phyloP scores from a whole-genome alignment of 2,888 invertebrate genomes.

The Microdon myrmicae region DNA sequence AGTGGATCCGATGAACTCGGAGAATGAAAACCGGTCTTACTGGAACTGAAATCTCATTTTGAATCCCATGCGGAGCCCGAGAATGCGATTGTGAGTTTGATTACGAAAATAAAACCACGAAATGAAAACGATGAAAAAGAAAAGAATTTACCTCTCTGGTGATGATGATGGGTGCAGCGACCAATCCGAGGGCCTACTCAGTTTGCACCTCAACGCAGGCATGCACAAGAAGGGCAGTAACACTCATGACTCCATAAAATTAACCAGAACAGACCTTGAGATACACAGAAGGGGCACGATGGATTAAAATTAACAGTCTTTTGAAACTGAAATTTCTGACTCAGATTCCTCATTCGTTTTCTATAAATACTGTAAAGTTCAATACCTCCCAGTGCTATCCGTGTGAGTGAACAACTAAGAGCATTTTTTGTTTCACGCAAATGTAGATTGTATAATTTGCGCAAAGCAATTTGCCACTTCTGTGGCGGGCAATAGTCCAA shows the following conservation, averaged over 20 bases:
- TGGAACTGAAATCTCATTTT: conserved; percentile 40
- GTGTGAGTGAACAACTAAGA: too few species aligned
- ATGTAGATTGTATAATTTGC: too few species aligned
- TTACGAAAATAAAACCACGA: conserved; percentile 10
- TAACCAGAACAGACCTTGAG: not conserved
- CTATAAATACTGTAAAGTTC: conserved; percentile 24
- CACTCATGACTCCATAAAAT: not conserved
- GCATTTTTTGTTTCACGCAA: too few species aligned
- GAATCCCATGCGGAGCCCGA: conserved; percentile 4
- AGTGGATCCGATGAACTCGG: conserved; percentile 13
- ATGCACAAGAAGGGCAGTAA: not conserved
- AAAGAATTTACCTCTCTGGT: too few species aligned
- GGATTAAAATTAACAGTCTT: not conserved
- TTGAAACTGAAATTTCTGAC: not conserved
- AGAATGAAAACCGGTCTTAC: conserved; percentile 38
- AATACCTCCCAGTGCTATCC: conserved; percentile 21
- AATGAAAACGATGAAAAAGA: conserved; percentile 1
- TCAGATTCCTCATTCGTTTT: not conserved
- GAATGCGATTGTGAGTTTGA: conserved; percentile 24
- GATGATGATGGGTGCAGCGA: conserved; percentile 14
- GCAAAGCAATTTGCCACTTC: too few species aligned
- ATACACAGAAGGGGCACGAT: not conserved
- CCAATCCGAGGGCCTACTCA: conserved; percentile 13
- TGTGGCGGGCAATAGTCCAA: too few species aligned
- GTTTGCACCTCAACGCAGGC: not conserved